Evolutionary conservation across 1,140 invertebrate genomes (phyloP).

Genomic region (Andricus grossulariae): DNA sequence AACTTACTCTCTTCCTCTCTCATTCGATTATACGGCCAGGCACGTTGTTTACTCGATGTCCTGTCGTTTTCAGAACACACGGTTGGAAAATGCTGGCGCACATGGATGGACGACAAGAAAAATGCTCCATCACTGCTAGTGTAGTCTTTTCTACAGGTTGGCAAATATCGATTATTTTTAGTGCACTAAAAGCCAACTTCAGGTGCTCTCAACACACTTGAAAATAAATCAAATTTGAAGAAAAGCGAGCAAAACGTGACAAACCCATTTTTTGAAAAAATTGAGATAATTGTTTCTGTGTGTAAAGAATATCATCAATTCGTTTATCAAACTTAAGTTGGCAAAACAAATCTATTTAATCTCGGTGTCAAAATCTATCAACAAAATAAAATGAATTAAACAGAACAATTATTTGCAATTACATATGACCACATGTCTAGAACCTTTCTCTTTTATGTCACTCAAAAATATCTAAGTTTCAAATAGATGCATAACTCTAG

Average conservation of each 20-base stretch:
- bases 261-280: neutral
- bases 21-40: constrained; percentile 19
- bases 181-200: neutral
- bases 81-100: constrained; percentile 14
- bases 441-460: no score
- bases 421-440: no score
- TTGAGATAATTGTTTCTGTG: neutral
- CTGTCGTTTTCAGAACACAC: constrained; percentile 30
- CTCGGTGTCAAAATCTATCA: neutral
- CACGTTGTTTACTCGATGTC: constrained; percentile 27
- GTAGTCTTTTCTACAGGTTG: neutral
- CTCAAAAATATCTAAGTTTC: no score
- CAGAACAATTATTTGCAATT: no score
- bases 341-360: neutral
- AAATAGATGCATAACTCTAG: no score
- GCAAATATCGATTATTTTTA: constrained; percentile 28
- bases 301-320: no score
- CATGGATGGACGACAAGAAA: constrained; percentile 30
- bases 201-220: neutral
- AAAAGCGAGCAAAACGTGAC: constrained; percentile 21
- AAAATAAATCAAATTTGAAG: constrained; percentile 7
- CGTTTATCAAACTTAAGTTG: no score
- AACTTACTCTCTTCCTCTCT: constrained; percentile 2
- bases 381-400: neutral
- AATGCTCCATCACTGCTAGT: constrained; percentile 5